Evolutionary conservation across 2,113 vertebrate species (phyloP), one percentile per base, ranked within the genome.

Genomic region (Typhlomys cinereus): DNA sequence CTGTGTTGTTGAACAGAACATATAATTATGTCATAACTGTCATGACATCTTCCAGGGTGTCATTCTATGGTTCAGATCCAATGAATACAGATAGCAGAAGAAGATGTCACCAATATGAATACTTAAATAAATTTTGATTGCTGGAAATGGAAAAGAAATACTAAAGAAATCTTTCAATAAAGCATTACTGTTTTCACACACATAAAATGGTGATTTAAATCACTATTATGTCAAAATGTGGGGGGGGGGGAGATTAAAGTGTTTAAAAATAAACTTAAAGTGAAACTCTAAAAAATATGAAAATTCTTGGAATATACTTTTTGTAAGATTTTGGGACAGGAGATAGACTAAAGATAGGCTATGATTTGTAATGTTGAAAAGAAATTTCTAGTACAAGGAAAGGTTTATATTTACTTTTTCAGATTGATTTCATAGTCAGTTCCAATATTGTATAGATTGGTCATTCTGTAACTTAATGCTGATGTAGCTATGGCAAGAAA

Each of bases 391-490:
- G 62, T 29, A 52, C 13, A 62, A 89, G 27, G 27, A 85, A 88
- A 1, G 4, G 7, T 73, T 92, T 88, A 34, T 67, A 44, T 90
- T 90, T 61, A 67, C 17, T 71, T 81, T 92, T 81, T 67, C 36
- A 88, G 27, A 61, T 76, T 76, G 27, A 92, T 73, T 84, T 88
- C 44, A 25, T 85, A 90, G 59, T 17, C 23, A 36, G 15, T 71
- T 66, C 13, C 73, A 36, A 57, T 64, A 85, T 31, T 46, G 74
- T n/a, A 91, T 21, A 88, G 17, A 78, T 17, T 25, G 6, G 31
- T 85, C 73, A 70, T 23, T 82, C 36, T 70, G 74, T 50, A 85
- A 73, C 71, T 90, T 92, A n/a, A 46, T 27, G 29, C 36, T 85
- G 39, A 76, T 20, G n/a, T 92, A 54, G 27, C 57, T 84, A 90